phyloP scores from a whole-genome alignment of 2,888 invertebrate species.

The Xylota sylvarum region DNA sequence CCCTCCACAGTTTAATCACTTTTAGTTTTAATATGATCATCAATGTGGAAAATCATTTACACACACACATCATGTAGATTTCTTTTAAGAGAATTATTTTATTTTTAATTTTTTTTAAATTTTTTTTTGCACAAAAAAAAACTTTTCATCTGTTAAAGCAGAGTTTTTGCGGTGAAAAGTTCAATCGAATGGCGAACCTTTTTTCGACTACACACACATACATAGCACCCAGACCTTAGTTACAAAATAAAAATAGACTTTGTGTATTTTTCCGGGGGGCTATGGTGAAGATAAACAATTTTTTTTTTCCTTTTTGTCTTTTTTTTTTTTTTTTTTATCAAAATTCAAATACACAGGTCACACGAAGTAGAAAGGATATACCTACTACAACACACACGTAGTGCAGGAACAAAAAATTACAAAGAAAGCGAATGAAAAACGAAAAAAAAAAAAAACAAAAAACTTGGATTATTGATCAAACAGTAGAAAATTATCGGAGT shows the following conservation, averaged over 20 bases:
- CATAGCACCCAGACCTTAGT: slow-evolving; percentile 37
- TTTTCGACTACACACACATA: slow-evolving; percentile 12
- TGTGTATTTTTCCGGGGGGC: slow-evolving; percentile 68
- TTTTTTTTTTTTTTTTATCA: slow-evolving; percentile 11
- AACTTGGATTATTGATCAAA: slow-evolving; percentile 80
- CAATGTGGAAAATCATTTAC: slow-evolving; percentile 63
- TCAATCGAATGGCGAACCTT: slow-evolving; percentile 16
- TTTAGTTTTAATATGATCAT: slow-evolving; percentile 47
- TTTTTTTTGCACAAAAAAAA: slow-evolving; percentile 8
- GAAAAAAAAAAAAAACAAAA: slow-evolving; percentile 4
- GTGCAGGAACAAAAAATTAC: slow-evolving; percentile 8
- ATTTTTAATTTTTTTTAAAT: not conserved
- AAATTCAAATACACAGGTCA: slow-evolving; percentile 8
- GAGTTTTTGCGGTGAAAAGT: slow-evolving; percentile 2
- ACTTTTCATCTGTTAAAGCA: slow-evolving; percentile 15
- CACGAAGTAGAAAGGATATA: slow-evolving; percentile 32
- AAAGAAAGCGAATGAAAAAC: not conserved
- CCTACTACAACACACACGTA: no score
- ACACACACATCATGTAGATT: not conserved
- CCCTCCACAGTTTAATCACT: slow-evolving; percentile 36
- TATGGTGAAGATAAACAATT: slow-evolving; percentile 3
- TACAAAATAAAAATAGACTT: slow-evolving; percentile 66
- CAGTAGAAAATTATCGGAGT: slow-evolving; percentile 71
- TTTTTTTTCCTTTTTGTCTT: not conserved
- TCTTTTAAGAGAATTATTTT: not conserved